phyloP scores from a whole-genome alignment of 2,888 invertebrate species.

The Sicus ferrugineus region DNA sequence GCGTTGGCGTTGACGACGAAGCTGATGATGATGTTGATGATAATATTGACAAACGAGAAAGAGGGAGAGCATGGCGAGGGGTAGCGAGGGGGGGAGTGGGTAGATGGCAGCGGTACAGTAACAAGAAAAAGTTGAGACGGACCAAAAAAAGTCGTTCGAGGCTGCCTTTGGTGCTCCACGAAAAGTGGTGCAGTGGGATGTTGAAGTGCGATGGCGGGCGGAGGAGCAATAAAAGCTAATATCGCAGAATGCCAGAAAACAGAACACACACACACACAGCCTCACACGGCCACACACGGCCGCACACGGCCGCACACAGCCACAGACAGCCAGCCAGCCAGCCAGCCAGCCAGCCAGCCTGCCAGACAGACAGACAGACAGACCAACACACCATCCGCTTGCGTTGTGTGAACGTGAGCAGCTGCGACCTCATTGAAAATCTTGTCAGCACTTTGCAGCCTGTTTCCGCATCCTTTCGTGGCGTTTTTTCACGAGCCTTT shows the following conservation, averaged over 20 bases:
- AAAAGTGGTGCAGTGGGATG: too few species aligned
- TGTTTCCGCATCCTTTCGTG: too few species aligned
- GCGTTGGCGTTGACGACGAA: background rate
- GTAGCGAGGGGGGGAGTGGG: background rate
- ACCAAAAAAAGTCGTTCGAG: background rate
- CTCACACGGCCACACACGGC: too few species aligned
- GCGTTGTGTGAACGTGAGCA: constrained; percentile 16
- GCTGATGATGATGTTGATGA: background rate
- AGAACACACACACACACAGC: background rate
- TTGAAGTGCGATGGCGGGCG: background rate
- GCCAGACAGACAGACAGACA: background rate
- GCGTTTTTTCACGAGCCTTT: background rate
- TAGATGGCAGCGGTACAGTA: background rate
- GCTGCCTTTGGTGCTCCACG: too few species aligned
- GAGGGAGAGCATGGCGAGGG: background rate
- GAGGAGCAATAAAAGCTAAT: background rate
- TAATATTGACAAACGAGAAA: too few species aligned
- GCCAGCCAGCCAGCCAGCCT: background rate
- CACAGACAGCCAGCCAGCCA: background rate
- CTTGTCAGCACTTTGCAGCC: constrained; percentile 53
- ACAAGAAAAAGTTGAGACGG: background rate
- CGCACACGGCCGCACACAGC: too few species aligned
- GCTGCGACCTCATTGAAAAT: constrained; percentile 50
- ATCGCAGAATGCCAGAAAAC: background rate
- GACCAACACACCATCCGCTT: background rate